Percentiles rank a stretch among this genome's conserved stretches.
Evolutionary conservation across 2,888 invertebrate species (phyloP).

Genomic region (Rapana venosa): DNA sequence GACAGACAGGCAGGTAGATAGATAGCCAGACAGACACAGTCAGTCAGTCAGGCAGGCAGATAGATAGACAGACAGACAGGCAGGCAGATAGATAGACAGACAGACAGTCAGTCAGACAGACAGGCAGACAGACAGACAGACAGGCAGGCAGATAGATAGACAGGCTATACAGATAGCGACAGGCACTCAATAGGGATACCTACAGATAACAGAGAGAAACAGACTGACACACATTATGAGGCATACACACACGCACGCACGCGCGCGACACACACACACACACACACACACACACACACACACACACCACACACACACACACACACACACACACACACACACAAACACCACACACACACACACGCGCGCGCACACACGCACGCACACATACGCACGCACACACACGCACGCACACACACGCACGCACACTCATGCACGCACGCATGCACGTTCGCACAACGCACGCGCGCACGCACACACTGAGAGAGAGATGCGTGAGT

Average conservation of each 20-base stretch:
- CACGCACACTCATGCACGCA: background rate
- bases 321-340: conserved; percentile 1
- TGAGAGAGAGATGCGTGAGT: background rate
- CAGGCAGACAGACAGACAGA: no score
- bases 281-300: background rate
- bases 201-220: background rate
- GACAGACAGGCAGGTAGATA: background rate
- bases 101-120: no score
- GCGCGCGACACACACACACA: background rate
- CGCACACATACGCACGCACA: background rate
- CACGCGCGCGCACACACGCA: background rate
- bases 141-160: no score
- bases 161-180: no score
- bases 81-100: no score
- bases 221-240: background rate
- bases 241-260: background rate
- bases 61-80: no score
- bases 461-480: no score
- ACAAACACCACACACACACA: background rate
- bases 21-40: no score
- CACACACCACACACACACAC: background rate
- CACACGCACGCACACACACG: background rate
- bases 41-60: no score
- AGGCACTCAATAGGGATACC: no score
- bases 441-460: no score